Conservation (phyloP, 2,797 vertebrate species). For the Epinephelus malabaricus region DNA sequence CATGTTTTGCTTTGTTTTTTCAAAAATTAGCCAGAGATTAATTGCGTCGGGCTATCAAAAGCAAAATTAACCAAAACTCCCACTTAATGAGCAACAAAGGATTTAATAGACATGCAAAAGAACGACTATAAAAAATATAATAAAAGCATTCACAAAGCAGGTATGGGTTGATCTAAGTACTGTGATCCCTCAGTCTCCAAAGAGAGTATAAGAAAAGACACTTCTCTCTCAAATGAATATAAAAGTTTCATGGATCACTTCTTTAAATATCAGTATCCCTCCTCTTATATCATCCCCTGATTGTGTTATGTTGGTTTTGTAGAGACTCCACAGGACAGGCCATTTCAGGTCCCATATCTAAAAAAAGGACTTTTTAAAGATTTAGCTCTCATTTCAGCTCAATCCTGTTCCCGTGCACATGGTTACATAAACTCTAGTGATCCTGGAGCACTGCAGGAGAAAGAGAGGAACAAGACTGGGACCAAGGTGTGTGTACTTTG, state of each 20-base stretch:
- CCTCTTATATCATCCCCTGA: background rate
- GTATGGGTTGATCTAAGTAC: background rate
- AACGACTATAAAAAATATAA: background rate
- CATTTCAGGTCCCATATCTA: constrained; percentile 11
- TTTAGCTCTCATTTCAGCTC: constrained; percentile 29
- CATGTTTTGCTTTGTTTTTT: too few species aligned
- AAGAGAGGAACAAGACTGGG: constrained; percentile 6
- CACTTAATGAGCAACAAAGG: constrained; percentile 10
- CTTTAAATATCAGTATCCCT: background rate
- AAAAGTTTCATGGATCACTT: background rate
- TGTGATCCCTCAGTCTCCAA: background rate
- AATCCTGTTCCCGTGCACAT: background rate
- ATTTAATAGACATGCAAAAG: constrained; percentile 11
- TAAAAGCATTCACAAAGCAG: constrained; percentile 2
- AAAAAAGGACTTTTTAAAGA: constrained; percentile 31
- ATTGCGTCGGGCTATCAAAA: too few species aligned
- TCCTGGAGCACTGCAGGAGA: constrained; percentile 41
- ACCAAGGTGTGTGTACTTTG: constrained; percentile 35
- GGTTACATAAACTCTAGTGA: constrained; percentile 54
- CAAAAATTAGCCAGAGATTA: too few species aligned
- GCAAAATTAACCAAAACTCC: constrained; percentile 10
- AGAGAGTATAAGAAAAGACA: background rate
- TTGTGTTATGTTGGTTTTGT: background rate
- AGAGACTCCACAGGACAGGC: background rate
- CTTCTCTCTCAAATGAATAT: background rate